Base-by-base conservation (phyloP, 2,113 vertebrate species). In the Leptocoma aspasia region DNA sequence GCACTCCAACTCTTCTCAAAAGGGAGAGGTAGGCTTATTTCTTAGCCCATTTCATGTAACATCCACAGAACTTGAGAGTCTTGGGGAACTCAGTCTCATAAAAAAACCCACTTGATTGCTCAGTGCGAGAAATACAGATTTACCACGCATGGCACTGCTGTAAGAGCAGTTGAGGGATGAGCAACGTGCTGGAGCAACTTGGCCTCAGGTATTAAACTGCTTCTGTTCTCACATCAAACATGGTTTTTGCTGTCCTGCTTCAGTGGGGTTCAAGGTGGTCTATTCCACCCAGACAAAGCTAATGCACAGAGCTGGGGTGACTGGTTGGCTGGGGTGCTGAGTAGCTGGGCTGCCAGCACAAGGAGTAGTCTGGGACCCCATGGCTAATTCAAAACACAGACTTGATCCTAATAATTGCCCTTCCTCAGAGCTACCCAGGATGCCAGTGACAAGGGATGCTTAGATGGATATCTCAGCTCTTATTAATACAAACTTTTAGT, bases 291-390 rank as follows among this genome's bases (percentile, higher is more conserved):
- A 64, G 24, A 45, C 3, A 60, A 35, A 80, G 26, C 7, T 26
- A 30, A 64, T 15, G 7, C 24, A 56, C 28, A 60, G 33, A 69
- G 16, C 4, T 3, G 11, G 60, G 15, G 27, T 54, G 50, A 8
- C 15, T 54, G 39, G 9, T 20, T 11, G 3, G 14, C 19, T 45
- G 37, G 18, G 4, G 21, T 70, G 66, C 22, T 64, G n/a, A 54
- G 16, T 12, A 59, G 24, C n/a, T 79, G 33, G 22, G 18, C 44
- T 83, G 26, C 26, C 57, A 87, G 45, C 30, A 54, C 7, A 27
- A 9, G 4, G 4, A 2, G 1, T 41, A n/a, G 2, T 17, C 41
- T 10, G 2, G 47, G 37, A 47, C 27, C 3, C 20, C 42, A 8
- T 13, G 28, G 47, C 16, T 57, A 24, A 41, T 63, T 53, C 0